Evolutionary conservation across 2,113 vertebrate species (phyloP).

Genomic region (Actinemys pallida): DNA sequence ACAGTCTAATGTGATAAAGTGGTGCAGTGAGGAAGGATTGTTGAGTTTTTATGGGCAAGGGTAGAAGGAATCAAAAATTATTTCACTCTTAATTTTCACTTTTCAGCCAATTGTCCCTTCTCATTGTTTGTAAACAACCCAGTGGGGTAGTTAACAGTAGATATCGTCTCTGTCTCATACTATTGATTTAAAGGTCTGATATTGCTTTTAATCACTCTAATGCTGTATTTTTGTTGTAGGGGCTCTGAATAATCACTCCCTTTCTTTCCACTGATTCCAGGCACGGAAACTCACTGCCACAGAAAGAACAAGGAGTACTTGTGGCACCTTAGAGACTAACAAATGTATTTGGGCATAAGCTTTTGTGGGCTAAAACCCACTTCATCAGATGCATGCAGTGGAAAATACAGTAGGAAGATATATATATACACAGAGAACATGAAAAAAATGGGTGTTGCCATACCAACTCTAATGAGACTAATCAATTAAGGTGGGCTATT

Average conservation of each 20-base stretch:
- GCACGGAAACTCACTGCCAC: not conserved
- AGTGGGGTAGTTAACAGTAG: not conserved
- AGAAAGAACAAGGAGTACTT: too few species aligned
- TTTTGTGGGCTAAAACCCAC: too few species aligned
- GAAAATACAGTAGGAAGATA: too few species aligned
- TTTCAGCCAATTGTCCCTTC: not conserved
- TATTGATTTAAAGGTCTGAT: not conserved
- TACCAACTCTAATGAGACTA: too few species aligned
- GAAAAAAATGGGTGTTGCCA: too few species aligned
- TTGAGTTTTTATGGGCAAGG: not conserved
- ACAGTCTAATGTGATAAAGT: not conserved
- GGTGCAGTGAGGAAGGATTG: not conserved
- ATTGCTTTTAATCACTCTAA: not conserved
- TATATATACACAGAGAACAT: too few species aligned
- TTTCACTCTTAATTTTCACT: not conserved
- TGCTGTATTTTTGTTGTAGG: not conserved
- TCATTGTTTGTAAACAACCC: not conserved
- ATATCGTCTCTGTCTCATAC: not conserved
- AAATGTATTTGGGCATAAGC: too few species aligned
- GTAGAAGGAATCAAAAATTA: not conserved
- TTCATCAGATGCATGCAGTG: too few species aligned
- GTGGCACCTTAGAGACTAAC: too few species aligned
- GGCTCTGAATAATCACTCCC: not conserved
- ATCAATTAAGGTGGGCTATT: too few species aligned
- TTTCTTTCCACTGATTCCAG: not conserved